phyloP scores from a whole-genome alignment of 2,113 vertebrate genomes.

The Perognathus longimembris region DNA sequence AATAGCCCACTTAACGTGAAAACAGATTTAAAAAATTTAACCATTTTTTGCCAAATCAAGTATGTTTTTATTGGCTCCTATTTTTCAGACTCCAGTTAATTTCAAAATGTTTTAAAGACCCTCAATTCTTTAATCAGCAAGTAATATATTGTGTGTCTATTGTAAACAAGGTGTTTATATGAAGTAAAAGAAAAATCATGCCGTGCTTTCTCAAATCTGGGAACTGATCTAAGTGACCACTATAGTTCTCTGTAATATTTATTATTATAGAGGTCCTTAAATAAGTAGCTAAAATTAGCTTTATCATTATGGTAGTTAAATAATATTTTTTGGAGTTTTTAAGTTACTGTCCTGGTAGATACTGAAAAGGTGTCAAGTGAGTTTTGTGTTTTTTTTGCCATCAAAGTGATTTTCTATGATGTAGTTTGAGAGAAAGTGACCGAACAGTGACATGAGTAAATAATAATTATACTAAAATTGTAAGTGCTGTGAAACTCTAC shows the following conservation, averaged over 20 bases:
- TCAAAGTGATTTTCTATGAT: constrained; percentile 27
- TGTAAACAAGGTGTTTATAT: background rate
- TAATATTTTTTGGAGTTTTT: constrained; percentile 35
- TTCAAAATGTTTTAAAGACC: constrained; percentile 5
- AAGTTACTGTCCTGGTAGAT: background rate
- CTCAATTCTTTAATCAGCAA: background rate
- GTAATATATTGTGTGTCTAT: background rate
- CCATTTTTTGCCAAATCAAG: constrained; percentile 51
- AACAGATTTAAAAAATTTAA: constrained; percentile 41
- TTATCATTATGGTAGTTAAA: background rate
- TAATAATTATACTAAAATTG: background rate
- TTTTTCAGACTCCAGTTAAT: background rate
- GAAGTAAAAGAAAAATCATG: background rate
- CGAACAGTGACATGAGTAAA: background rate
- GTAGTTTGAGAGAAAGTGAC: constrained; percentile 2
- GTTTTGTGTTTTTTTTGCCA: background rate
- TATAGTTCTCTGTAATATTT: background rate
- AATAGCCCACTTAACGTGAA: constrained; percentile 55
- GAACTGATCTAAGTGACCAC: background rate
- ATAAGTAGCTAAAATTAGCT: background rate
- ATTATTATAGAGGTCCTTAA: background rate
- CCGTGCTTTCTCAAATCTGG: background rate
- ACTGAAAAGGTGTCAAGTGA: background rate
- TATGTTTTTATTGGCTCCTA: constrained; percentile 19
- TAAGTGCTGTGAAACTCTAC: background rate